These are phyloP conservation scores for Crocidura indochinensis DNA, from an alignment of 2,797 vertebrate genomes.

Conservation along the genomic window DNA sequence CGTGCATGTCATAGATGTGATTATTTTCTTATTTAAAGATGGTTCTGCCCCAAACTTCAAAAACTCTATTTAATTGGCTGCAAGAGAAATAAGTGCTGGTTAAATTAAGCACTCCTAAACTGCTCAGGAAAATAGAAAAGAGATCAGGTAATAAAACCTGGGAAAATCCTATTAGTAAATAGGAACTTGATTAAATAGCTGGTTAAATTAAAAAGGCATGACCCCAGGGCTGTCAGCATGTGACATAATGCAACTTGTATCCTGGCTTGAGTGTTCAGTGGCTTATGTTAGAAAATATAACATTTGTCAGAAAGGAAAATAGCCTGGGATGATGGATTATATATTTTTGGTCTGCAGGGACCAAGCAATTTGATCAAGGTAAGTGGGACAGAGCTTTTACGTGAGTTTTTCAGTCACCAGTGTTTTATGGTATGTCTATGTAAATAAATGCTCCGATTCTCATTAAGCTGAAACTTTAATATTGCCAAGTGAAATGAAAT, in stretches of 20 bases:
- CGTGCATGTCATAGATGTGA: not conserved
- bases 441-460: not conserved
- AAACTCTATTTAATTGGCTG: not conserved
- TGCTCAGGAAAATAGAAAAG: not conserved
- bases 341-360: not conserved
- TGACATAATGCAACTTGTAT: not conserved
- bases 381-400: not conserved
- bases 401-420: not conserved
- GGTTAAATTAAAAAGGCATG: conserved; percentile 21
- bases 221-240: not conserved
- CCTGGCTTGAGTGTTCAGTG: not conserved
- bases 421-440: not conserved
- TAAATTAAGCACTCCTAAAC: not conserved
- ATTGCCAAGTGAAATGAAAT: not conserved
- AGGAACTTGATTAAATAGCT: not conserved
- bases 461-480: not conserved
- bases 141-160: not conserved
- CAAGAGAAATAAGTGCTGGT: conserved; percentile 28
- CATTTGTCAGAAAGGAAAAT: not conserved
- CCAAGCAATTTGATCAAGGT: not conserved
- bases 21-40: not conserved
- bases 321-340: not conserved
- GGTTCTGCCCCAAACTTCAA: not conserved
- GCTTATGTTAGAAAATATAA: not conserved
- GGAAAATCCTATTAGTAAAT: not conserved